Conservation (phyloP, 2,113 vertebrate species). For the Mixornis gularis region DNA sequence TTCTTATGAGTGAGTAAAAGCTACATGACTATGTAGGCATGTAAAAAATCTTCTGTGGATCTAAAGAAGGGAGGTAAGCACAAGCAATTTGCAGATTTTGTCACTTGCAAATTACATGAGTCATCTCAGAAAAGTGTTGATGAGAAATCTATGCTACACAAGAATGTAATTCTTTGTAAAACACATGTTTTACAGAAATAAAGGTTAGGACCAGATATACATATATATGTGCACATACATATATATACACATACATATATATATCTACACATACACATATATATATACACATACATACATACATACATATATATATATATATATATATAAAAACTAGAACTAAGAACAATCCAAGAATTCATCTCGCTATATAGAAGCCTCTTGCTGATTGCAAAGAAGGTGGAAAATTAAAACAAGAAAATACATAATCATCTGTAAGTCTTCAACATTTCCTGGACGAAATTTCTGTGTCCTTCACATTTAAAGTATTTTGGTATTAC, state of each 20-base stretch:
- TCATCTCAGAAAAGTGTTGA: not conserved
- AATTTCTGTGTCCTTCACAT: not conserved
- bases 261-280: too few species aligned
- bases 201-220: not conserved
- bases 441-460: not conserved
- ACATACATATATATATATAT: too few species aligned
- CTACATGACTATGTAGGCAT: not conserved
- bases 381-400: not conserved
- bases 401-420: not conserved
- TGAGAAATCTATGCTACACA: not conserved
- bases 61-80: not conserved
- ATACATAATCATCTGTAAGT: not conserved
- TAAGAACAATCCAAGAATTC: not conserved
- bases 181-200: not conserved
- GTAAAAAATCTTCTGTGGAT: not conserved
- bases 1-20: not conserved
- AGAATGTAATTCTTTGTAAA: not conserved
- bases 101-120: not conserved
- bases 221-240: not conserved
- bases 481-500: not conserved
- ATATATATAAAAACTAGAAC: not conserved
- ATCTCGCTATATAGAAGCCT: not conserved
- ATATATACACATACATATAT: too few species aligned
- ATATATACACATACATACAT: not conserved
- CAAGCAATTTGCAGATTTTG: not conserved